Base-by-base conservation (phyloP, 2,797 vertebrate species). In the Mastacembelus armatus region DNA sequence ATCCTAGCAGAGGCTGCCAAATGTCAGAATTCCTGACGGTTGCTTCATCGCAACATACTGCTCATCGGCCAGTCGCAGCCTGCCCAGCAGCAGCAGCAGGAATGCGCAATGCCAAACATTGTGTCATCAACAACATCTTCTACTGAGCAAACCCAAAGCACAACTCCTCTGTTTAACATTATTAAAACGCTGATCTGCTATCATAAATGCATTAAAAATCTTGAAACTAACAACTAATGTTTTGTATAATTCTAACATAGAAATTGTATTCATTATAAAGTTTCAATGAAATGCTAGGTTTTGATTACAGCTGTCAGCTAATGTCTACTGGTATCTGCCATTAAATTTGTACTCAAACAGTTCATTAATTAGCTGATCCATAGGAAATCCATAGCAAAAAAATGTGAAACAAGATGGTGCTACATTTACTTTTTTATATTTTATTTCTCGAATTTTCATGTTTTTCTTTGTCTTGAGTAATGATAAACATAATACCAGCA, bases 31-130 rank as follows among this genome's bases (percentile, higher is more conserved):
- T 77, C 74, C 66, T 65, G 54, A 38, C 68, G 63, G 56, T 58
- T 77, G 65, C 50, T 64, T 60, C 47, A 77, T 69, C 58, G 29
- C 58, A 71, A 66, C 85, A 74, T 81, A 81, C 71, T 84, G 85
- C 74, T 74, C 56, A 55, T 68, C 50, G 52, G 64, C 86, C 67
- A 7, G 80, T 60, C 72, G 48, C 43, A 80, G 81, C 89, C 78
- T 80, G 80, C 74, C 84, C 62, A 18, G 6, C 40, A 42, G 67
- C 65, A 66, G 40, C 44, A 26, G 24, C 40, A 74, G 80, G 86
- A 91, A 90, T 89, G 77, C 74, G 57, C 44, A 43, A 47, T 18
- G 5, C 10, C 57, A 74, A 71, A 67, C 59, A 71, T 65, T 57
- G 71, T 65, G 48, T 77, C 76, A 80, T 73, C 50, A 64, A 32